Evolutionary conservation across 2,797 vertebrate species (phyloP).

Genomic region (Caiman crocodilus): DNA sequence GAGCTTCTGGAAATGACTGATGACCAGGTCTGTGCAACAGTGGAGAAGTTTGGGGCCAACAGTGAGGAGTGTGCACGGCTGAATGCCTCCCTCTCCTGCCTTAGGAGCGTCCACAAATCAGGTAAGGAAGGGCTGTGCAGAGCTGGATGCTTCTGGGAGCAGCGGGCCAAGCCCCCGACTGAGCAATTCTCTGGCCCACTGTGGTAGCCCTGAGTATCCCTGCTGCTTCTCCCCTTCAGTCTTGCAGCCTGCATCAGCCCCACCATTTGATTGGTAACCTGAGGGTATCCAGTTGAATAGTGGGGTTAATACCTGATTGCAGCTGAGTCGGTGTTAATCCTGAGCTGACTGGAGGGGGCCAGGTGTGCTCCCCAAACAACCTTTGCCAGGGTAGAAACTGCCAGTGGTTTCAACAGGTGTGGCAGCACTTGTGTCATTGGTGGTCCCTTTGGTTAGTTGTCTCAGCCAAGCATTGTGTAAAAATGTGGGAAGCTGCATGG

Average conservation of each 20-base stretch:
- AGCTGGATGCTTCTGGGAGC: neutral
- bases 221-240: neutral
- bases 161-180: neutral
- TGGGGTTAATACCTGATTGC: neutral
- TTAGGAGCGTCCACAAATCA: slow-evolving; percentile 91
- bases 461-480: neutral
- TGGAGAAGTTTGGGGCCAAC: slow-evolving; percentile 95
- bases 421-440: neutral
- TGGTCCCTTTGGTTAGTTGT: neutral
- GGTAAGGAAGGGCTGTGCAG: slow-evolving; percentile 79
- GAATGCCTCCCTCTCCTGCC: slow-evolving; percentile 96
- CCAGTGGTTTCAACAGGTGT: neutral
- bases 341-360: neutral
- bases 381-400: too few species aligned
- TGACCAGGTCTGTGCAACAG: slow-evolving; percentile 91
- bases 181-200: neutral
- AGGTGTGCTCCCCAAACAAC: neutral
- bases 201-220: too few species aligned
- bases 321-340: neutral
- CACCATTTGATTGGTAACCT: neutral
- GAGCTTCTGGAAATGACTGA: slow-evolving; percentile 93
- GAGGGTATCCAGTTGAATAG: too few species aligned
- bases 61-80: slow-evolving; percentile 94
- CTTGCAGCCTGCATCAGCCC: neutral
- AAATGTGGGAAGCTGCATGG: too few species aligned